phyloP scores from a whole-genome alignment of 2,797 vertebrate species.

The Dromococcyx pavoninus region DNA sequence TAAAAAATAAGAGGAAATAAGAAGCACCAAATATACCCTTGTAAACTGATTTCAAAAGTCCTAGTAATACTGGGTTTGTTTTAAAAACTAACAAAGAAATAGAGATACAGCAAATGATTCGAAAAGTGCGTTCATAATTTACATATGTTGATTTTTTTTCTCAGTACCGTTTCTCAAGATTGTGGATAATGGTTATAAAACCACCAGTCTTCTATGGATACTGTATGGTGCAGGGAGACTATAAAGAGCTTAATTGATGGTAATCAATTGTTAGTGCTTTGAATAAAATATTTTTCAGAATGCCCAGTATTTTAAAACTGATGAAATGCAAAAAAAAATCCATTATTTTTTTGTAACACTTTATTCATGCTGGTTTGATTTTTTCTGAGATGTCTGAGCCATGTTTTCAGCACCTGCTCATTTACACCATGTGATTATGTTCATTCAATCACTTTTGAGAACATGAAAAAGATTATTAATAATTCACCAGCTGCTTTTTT shows the following conservation, averaged over 20 bases:
- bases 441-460: conserved; percentile 32
- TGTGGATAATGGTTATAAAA: background rate
- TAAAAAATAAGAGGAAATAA: background rate
- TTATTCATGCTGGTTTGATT: background rate
- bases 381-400: background rate
- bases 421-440: background rate
- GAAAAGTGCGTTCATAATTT: background rate
- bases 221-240: background rate
- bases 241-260: background rate
- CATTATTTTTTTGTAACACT: background rate
- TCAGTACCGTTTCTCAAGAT: background rate
- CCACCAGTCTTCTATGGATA: background rate
- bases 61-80: background rate
- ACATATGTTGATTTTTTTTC: background rate
- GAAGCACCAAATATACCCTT: background rate
- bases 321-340: background rate
- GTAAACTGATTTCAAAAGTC: background rate
- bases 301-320: background rate
- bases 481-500: conserved; percentile 49
- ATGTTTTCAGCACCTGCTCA: conserved; percentile 22
- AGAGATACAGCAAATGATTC: background rate
- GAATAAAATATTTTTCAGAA: background rate
- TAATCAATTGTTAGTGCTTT: background rate
- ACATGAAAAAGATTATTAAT: conserved; percentile 32
- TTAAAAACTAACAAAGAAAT: background rate